phyloP scores from a whole-genome alignment of 2,797 vertebrate genomes.

The Discoglossus pictus region DNA sequence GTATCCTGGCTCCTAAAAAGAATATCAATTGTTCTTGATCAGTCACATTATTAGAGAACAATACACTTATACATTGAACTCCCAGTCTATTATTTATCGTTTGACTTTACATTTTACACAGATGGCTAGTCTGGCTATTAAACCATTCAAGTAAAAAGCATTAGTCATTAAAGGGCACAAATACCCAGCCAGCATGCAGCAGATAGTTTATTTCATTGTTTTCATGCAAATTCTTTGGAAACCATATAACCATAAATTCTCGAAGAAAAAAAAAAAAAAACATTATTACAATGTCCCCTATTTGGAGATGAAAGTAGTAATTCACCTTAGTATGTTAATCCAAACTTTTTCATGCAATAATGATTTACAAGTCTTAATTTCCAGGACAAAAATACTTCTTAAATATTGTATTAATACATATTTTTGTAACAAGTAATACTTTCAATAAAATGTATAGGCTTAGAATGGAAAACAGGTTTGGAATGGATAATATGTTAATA shows the following conservation, averaged over 20 bases:
- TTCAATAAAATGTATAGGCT: no score
- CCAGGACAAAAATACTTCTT: neutral
- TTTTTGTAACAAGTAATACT: no score
- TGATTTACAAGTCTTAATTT: slow-evolving; percentile 20
- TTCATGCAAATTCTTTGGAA: neutral
- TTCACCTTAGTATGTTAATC: neutral
- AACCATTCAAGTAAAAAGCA: neutral
- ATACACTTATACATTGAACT: neutral
- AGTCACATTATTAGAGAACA: no score
- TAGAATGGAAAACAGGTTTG: no score
- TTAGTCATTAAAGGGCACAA: neutral
- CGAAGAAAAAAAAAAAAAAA: no score
- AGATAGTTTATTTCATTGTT: neutral
- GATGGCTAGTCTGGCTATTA: neutral
- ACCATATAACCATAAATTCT: no score
- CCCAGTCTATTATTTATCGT: neutral
- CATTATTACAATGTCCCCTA: no score
- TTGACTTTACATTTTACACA: neutral
- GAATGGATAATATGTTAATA: no score
- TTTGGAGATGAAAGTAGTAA: neutral
- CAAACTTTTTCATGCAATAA: slow-evolving; percentile 3
- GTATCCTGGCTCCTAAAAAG: slow-evolving; percentile 81
- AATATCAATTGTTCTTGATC: slow-evolving; percentile 57
- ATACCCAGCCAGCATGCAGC: neutral
- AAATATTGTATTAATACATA: no score